Evolutionary conservation across 2,888 invertebrate species (phyloP).

Genomic region (Phaedon cochleariae): DNA sequence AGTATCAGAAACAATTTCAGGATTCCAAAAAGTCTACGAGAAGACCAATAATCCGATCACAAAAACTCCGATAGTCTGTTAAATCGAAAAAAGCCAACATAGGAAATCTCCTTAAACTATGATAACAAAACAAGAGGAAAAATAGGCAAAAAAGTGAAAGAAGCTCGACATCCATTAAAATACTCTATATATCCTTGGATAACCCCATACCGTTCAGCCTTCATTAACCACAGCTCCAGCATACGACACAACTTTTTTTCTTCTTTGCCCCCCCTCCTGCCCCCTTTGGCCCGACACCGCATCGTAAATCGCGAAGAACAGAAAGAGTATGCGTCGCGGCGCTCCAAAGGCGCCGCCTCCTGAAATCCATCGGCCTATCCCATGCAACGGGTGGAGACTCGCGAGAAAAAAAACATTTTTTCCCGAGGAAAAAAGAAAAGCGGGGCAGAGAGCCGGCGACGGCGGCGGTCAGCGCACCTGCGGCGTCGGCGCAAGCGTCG

Average conservation of each 20-base stretch:
- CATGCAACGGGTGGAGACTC: conserved; percentile 62
- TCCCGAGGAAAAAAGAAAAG: conserved; percentile 58
- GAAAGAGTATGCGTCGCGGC: conserved; percentile 51
- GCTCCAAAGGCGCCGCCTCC: conserved; percentile 58
- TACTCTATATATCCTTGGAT: background rate
- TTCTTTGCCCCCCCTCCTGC: conserved; percentile 60
- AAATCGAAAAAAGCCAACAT: too few species aligned
- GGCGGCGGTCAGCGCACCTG: conserved; percentile 63
- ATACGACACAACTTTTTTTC: conserved; percentile 31
- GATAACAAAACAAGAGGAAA: too few species aligned
- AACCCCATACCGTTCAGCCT: conserved; percentile 7
- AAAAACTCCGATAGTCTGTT: too few species aligned
- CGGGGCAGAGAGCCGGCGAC: conserved; percentile 59
- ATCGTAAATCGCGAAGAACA: conserved; percentile 17
- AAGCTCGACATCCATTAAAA: background rate
- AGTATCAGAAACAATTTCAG: too few species aligned
- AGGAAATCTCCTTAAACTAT: too few species aligned
- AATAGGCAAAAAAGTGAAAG: too few species aligned
- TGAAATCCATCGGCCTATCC: conserved; percentile 63
- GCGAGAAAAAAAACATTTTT: conserved; percentile 63
- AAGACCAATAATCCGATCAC: too few species aligned
- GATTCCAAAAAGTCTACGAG: too few species aligned
- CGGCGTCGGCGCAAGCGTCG: conserved; percentile 40
- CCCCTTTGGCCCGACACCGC: conserved; percentile 57
- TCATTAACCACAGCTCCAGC: conserved; percentile 16